A percentile compares a stretch with the other conserved stretches of the same genome.
Evolutionary conservation across 2,888 invertebrate species (phyloP).

Genomic region (Ganaspis brasiliensis): DNA sequence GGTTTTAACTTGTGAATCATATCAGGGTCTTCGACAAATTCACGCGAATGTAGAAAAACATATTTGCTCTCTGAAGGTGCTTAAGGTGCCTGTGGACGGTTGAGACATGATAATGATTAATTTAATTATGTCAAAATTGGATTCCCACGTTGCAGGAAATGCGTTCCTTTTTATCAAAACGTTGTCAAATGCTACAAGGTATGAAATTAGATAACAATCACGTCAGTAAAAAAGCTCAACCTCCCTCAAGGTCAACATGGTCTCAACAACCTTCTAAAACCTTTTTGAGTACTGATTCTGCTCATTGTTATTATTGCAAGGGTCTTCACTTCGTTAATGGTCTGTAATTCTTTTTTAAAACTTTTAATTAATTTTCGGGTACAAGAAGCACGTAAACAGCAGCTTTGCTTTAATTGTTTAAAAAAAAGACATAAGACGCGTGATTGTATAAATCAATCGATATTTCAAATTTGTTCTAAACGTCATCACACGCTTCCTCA

Average conservation of each 20-base stretch:
- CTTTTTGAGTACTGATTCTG: not conserved
- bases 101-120: not conserved
- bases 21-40: no score
- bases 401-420: constrained; percentile 8
- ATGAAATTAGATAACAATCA: not conserved
- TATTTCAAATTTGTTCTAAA: not conserved
- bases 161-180: not conserved
- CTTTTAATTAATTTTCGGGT: not conserved
- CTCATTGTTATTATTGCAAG: not conserved
- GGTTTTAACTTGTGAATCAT: no score
- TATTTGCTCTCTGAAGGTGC: not conserved
- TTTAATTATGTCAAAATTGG: not conserved
- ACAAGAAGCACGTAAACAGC: not conserved
- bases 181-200: not conserved
- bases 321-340: not conserved
- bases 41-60: not conserved
- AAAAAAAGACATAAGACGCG: constrained; percentile 20
- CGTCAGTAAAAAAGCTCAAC: not conserved
- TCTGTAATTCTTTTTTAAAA: not conserved
- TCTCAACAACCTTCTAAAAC: not conserved
- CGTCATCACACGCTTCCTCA: not conserved
- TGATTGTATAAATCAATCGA: not conserved
- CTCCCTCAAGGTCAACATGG: not conserved
- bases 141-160: not conserved
- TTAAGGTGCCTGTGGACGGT: not conserved